Base-by-base conservation (phyloP, 2,888 invertebrate genomes). In the Scrobipalpa atriplicella region DNA sequence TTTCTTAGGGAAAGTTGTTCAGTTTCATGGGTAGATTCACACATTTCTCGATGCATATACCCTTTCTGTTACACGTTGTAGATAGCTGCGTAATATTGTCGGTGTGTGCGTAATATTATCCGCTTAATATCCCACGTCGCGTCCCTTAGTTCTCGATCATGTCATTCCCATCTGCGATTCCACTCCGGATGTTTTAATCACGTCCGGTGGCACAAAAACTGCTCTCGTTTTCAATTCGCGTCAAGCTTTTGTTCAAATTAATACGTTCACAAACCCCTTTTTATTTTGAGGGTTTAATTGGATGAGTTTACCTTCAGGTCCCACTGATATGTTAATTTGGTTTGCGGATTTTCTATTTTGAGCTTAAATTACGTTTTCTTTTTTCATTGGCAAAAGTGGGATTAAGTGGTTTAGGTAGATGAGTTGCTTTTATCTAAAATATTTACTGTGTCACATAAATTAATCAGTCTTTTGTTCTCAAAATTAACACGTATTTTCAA, bases 231-330 rank as follows among this genome's bases (percentile, higher is more conserved):
- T 75, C 82, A 81, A 82, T 82, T 80, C 76, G 70, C 75, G 77
- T 58, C 73, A 73, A 76, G 75, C 78, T 77, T 81, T 81, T 84
- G 82, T 86, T 77, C 76, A 79, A 75, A 79, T 80, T 81, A 81
- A 84, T 80, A 75, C 73, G 78, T 75, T 73, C 72, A 71, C 71
- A 69, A 75, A 74, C 72, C 74, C 77, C 75, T 81, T 82, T 85
- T 82, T 77, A 77, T 78, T n/a, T 76, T 73, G 70, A 62, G 69
- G 72, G 72, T 69, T 77, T 78, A 80, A 83, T 82, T 77, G 74
- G 72, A 79, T 70, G 79, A 75, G 73, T 71, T 70, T 61, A 67
- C 60, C 62, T 43, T 51, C 11, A 51, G 5, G 52, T 47, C 3
- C 8, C 47, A 38, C 47, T 19, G 62, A 62, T 47, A 62, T 51